phyloP scores from a whole-genome alignment of 2,113 vertebrate species.

The Epinephelus cyanopodus region DNA sequence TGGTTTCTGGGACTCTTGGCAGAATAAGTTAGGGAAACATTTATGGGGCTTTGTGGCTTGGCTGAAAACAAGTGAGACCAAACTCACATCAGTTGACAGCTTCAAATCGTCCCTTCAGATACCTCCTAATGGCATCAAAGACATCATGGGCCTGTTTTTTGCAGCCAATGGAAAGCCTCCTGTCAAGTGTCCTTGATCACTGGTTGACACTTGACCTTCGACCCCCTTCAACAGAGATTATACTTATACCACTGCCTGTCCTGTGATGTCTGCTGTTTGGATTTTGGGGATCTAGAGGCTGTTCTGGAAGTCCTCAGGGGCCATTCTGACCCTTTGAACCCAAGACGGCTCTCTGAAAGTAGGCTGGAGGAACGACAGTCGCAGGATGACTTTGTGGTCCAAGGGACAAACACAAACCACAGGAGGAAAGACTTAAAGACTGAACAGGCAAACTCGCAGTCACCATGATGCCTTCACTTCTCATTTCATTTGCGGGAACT shows the following conservation, averaged over 20 bases:
- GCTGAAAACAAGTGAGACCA: background rate
- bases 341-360: too few relatives aligned
- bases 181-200: constrained; percentile 51
- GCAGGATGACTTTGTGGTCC: too few relatives aligned
- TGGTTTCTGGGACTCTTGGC: background rate
- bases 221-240: background rate
- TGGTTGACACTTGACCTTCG: constrained; percentile 36
- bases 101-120: background rate
- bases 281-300: background rate
- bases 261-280: background rate
- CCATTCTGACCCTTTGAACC: background rate
- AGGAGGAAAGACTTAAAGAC: background rate
- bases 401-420: background rate
- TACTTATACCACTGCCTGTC: background rate
- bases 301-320: background rate
- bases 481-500: constrained; percentile 13
- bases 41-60: background rate
- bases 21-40: background rate
- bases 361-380: background rate
- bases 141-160: background rate
- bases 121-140: background rate
- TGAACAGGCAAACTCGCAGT: constrained; percentile 81
- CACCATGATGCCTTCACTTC: constrained; percentile 94
- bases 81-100: background rate
- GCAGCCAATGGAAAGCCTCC: constrained; percentile 13